Evolutionary conservation across 1,140 invertebrate species (phyloP).

Genomic region (Pseudomyrmex sp.): DNA sequence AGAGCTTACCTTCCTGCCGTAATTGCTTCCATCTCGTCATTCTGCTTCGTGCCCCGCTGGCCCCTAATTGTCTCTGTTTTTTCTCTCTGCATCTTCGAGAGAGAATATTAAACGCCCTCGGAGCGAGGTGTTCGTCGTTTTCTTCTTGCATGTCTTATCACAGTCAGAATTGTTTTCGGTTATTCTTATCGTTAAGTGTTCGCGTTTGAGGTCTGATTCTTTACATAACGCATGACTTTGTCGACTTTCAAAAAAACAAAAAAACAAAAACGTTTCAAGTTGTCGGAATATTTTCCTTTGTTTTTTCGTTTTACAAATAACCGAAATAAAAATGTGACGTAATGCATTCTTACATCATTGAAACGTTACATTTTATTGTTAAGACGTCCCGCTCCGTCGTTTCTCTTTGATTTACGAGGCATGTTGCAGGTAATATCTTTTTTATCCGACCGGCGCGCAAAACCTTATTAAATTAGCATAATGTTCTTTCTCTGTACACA

Average conservation of each 20-base stretch:
- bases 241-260: too few relatives aligned
- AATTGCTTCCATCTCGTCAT: conserved; percentile 70
- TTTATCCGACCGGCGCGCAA: conserved; percentile 8
- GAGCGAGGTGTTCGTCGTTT: conserved; percentile 22
- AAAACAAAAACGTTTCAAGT: background rate
- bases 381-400: background rate
- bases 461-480: conserved; percentile 54
- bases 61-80: conserved; percentile 66
- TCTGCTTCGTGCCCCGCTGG: conserved; percentile 38
- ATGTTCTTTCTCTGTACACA: conserved; percentile 8
- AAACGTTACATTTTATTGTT: background rate
- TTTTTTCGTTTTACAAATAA: background rate
- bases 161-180: conserved; percentile 35
- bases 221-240: background rate
- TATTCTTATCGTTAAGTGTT: conserved; percentile 17
- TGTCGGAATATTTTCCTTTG: background rate
- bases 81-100: conserved; percentile 62
- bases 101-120: conserved; percentile 55
- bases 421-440: conserved; percentile 25
- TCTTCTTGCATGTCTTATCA: conserved; percentile 17
- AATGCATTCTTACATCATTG: background rate
- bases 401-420: conserved; percentile 46
- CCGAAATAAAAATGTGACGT: conserved; percentile 4
- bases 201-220: background rate
- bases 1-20: conserved; percentile 67